Evolutionary conservation across 2,797 vertebrate species (phyloP).

Genomic region (Petrocephalus sullivani): DNA sequence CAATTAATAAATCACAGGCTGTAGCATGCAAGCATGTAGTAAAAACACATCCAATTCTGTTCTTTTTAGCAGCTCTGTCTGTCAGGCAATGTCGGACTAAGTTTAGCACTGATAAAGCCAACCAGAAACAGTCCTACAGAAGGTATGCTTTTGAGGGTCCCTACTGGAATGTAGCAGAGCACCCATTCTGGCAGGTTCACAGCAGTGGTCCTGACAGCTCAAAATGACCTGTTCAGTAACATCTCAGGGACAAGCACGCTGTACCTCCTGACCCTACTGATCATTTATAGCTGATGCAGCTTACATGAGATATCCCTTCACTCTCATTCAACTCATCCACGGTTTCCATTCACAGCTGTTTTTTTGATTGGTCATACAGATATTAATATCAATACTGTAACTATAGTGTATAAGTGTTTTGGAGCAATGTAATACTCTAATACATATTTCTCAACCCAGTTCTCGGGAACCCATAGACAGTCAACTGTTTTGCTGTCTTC

Average conservation of each 20-base stretch:
- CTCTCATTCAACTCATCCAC: neutral
- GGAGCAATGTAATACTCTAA: neutral
- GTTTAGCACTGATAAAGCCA: neutral
- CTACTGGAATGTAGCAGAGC: neutral
- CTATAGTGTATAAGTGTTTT: neutral
- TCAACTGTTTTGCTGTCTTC: neutral
- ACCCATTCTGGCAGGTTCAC: neutral
- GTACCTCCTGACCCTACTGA: neutral
- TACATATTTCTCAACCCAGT: neutral
- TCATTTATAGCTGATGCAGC: neutral
- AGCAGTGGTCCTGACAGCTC: neutral
- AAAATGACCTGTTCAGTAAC: neutral
- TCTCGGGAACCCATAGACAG: neutral
- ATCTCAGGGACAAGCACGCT: neutral
- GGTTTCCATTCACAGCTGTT: neutral
- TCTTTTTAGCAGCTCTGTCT: neutral
- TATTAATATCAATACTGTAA: neutral
- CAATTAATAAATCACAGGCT: neutral
- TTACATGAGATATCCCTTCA: neutral
- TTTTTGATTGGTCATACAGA: neutral
- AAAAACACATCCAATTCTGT: neutral
- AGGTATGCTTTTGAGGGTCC: neutral
- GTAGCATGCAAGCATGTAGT: neutral
- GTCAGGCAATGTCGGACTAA: neutral
- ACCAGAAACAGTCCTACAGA: neutral